Conservation (phyloP, 2,888 invertebrate species). For the Ormyrus pomaceus region DNA sequence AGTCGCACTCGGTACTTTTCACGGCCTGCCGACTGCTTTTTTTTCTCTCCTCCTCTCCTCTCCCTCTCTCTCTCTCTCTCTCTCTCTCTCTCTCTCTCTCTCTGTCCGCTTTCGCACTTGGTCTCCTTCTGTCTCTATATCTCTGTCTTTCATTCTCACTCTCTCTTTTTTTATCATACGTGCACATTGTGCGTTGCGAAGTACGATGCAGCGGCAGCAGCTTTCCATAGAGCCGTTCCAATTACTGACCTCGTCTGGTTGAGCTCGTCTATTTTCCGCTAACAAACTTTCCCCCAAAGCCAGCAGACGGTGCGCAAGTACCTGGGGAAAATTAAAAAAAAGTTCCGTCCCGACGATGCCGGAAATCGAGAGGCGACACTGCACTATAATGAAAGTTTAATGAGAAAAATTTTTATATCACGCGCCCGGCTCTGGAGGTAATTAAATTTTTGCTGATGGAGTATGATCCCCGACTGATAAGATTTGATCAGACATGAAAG, state of each 20-base stretch:
- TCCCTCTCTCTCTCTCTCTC: background rate
- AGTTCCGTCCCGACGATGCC: background rate
- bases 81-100: background rate
- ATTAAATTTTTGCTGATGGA: constrained; percentile 35
- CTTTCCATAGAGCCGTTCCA: constrained; percentile 32
- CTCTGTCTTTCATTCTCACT: background rate
- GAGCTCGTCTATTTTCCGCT: constrained; percentile 45
- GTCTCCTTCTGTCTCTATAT: background rate
- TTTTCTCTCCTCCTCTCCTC: background rate
- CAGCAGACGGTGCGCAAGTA: constrained; percentile 42
- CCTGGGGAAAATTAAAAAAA: constrained; percentile 48
- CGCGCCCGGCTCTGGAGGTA: background rate
- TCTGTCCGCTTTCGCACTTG: background rate
- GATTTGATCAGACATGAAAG: constrained; percentile 12
- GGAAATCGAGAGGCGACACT: constrained; percentile 49
- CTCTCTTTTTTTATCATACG: constrained; percentile 15
- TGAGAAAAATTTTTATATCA: constrained; percentile 49
- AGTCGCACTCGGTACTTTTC: background rate
- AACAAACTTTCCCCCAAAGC: constrained; percentile 52
- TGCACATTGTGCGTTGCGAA: constrained; percentile 9
- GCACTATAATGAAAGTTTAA: constrained; percentile 52
- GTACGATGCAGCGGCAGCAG: constrained; percentile 8
- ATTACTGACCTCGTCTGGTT: constrained; percentile 44
- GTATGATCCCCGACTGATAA: constrained; percentile 1
- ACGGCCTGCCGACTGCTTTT: too few relatives aligned